Conservation (phyloP, 2,888 invertebrate genomes). For the Coelinius sp. region DNA sequence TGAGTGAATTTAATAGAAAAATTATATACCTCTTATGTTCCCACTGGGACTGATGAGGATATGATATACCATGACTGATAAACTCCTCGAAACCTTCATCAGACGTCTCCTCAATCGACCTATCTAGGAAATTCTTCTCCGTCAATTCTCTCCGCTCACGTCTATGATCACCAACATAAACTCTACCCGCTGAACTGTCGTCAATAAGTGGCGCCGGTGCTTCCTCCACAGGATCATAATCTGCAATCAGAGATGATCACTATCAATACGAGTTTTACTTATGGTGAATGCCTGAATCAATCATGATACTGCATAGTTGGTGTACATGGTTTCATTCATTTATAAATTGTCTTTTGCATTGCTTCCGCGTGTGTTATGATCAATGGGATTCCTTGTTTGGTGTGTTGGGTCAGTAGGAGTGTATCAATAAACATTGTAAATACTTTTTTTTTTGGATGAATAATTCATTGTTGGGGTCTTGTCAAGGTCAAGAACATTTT, state of each 20-base stretch:
- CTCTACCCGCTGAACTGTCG: slow-evolving; percentile 49
- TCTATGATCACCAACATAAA: slow-evolving; percentile 53
- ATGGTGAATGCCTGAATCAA: not conserved
- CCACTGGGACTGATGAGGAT: slow-evolving; percentile 3
- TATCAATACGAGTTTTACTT: slow-evolving; percentile 8
- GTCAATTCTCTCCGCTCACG: slow-evolving; percentile 57
- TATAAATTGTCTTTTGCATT: not conserved
- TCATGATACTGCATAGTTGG: not conserved
- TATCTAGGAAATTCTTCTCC: slow-evolving; percentile 50
- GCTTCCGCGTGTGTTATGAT: slow-evolving; percentile 6
- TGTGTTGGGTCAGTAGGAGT: not conserved
- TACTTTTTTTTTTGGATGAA: not conserved
- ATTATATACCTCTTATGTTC: not conserved
- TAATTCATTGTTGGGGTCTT: not conserved
- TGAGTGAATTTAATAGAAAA: not conserved
- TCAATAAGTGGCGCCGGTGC: slow-evolving; percentile 50
- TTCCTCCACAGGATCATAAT: slow-evolving; percentile 52
- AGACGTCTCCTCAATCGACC: slow-evolving; percentile 40
- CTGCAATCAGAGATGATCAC: slow-evolving; percentile 42
- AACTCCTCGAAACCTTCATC: slow-evolving; percentile 46
- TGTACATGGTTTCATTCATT: slow-evolving; percentile 4
- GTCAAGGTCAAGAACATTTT: slow-evolving; percentile 9
- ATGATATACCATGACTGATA: slow-evolving; percentile 42
- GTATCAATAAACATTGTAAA: not conserved
- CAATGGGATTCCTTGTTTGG: slow-evolving; percentile 16